Evolutionary conservation across 2,113 vertebrate genomes (phyloP).

Genomic region (Pelecanus crispus): DNA sequence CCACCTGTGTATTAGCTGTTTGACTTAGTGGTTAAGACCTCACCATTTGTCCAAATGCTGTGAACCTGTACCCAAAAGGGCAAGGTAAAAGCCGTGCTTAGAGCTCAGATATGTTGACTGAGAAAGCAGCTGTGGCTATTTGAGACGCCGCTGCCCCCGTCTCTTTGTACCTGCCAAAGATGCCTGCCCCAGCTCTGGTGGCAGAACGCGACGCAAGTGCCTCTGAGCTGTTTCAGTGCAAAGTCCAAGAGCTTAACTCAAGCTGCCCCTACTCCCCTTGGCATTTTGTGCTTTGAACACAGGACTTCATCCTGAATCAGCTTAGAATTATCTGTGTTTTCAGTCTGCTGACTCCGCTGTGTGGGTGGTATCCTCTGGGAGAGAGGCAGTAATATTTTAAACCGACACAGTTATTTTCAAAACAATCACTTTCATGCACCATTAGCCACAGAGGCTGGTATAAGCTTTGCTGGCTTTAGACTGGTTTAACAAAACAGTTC

Average conservation of each 20-base stretch:
- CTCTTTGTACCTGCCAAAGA: background rate
- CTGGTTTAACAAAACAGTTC: background rate
- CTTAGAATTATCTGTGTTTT: background rate
- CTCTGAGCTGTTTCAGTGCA: background rate
- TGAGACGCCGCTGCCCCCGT: background rate
- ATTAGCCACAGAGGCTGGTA: background rate
- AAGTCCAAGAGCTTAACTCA: background rate
- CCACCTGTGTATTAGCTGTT: background rate
- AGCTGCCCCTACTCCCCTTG: background rate
- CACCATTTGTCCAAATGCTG: background rate
- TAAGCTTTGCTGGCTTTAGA: background rate
- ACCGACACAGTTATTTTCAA: background rate
- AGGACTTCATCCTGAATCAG: background rate
- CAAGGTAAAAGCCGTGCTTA: background rate
- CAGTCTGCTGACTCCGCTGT: background rate
- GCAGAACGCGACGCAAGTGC: background rate
- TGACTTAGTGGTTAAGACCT: background rate
- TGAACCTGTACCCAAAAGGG: background rate
- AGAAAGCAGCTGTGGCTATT: background rate
- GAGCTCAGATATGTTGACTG: background rate
- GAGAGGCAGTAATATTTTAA: conserved; percentile 18
- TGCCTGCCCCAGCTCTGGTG: background rate
- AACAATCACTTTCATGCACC: background rate
- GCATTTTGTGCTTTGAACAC: background rate
- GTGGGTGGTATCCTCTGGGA: conserved; percentile 33